Conservation (phyloP, 2,113 vertebrate genomes). For the Neogale vison region DNA sequence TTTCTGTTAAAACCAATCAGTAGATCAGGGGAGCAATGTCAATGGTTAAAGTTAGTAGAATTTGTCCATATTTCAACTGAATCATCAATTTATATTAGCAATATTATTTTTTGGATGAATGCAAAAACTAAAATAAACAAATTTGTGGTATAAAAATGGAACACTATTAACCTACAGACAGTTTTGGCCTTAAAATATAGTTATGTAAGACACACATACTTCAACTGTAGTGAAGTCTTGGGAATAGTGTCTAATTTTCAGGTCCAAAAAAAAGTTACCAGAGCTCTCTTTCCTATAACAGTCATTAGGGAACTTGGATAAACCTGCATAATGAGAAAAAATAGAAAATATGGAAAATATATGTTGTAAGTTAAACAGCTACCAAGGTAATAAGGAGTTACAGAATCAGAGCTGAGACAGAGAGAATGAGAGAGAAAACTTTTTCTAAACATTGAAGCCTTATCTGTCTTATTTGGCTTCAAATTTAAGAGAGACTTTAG, state of each 20-base stretch:
- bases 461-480: background rate
- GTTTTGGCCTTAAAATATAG: background rate
- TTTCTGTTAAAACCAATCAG: constrained; percentile 71
- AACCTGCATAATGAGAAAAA: background rate
- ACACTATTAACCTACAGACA: background rate
- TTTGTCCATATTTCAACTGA: constrained; percentile 46
- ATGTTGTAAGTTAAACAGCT: background rate
- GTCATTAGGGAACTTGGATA: background rate
- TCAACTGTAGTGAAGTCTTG: background rate
- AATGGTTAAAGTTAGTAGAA: constrained; percentile 63
- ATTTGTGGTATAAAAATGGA: background rate
- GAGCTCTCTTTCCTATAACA: background rate
- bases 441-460: background rate
- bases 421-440: background rate
- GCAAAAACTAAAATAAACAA: background rate
- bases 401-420: background rate
- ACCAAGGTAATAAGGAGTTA: background rate
- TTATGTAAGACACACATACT: background rate
- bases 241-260: background rate
- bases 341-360: background rate
- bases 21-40: constrained; percentile 42
- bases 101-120: background rate
- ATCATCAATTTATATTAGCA: constrained; percentile 55
- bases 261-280: background rate
- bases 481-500: background rate